Base-by-base conservation (phyloP, 2,888 invertebrate genomes). In the Callinectes sapidus region DNA sequence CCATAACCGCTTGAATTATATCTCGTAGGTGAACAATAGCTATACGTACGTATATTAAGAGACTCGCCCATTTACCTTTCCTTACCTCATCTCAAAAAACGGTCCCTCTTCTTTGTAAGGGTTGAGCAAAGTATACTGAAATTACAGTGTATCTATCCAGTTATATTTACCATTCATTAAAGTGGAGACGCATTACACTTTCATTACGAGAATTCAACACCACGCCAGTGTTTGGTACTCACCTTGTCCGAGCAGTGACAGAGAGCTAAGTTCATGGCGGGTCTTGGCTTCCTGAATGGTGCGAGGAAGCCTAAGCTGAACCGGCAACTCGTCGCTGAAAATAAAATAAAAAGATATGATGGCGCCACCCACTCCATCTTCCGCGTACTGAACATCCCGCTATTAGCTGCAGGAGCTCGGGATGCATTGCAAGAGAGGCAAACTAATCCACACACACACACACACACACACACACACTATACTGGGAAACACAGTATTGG, bases 301-400 rank as follows among this genome's bases (percentile, higher is more conserved):
- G 95, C 97, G 97, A 86, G 99, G 98, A 95, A 99, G 96, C 95
- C 97, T 97, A 95, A 99, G 96, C 96, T 98, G 98, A 92, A 98
- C 98, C 94, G 99, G 99, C 95, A 99, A 96, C 96, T 99, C 99
- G 96, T 98, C 98, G 96, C 98, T 97, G 96, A 92, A 96, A 95
- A 93, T 1, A 23, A 66, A 89, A 23, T 13, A 61, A 16, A 42
- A 23, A 71, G 55, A 8, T 48, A n/a, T 48, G 18, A 54, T 0
- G 42, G 14, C 87, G 18, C 32, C 81, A 35, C 35, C 71, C 71
- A 28, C 28, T 71, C 71, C 28, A 81, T 81, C 81, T 18, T 81
- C 81, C 35, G 35, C 35, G 35, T 5, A n/a, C 35, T n/a, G 81
- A 32, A 10, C 5, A 35, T 35, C 35, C 81, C 35, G 81, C 32